Percentiles rank a stretch among this genome's conserved stretches.
phyloP scores from a whole-genome alignment of 2,113 vertebrate species.

The Anhinga anhinga region DNA sequence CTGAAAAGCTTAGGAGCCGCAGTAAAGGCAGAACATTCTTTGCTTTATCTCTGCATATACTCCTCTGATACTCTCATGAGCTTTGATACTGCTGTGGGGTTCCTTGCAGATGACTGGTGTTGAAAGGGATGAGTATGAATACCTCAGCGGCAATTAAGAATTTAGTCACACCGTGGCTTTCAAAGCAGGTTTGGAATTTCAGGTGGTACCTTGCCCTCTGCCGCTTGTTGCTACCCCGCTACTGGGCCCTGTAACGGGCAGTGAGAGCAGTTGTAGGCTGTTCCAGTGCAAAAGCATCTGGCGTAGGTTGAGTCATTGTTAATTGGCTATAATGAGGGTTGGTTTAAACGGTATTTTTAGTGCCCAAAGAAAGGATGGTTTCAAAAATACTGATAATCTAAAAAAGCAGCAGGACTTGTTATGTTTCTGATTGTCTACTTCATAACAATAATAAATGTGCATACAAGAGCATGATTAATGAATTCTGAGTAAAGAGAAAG shows the following conservation, averaged over 20 bases:
- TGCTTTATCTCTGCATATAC: background rate
- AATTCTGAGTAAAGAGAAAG: background rate
- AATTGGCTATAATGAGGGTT: background rate
- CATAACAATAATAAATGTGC: background rate
- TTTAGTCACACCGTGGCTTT: background rate
- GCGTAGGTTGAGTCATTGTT: rapidly evolving
- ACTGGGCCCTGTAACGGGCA: background rate
- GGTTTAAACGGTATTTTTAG: background rate
- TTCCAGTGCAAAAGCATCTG: background rate
- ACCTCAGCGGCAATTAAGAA: background rate
- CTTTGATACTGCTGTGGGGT: background rate
- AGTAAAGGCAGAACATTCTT: background rate
- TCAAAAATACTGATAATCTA: background rate
- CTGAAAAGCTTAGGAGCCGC: background rate
- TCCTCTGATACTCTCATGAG: background rate
- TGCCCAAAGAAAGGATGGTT: background rate
- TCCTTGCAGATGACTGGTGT: background rate
- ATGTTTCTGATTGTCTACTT: background rate
- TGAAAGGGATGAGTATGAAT: background rate
- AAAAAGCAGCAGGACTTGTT: background rate
- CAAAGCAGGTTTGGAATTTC: background rate
- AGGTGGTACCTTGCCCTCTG: background rate
- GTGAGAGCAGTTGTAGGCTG: background rate
- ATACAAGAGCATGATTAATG: background rate
- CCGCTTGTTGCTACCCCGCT: background rate